Evolutionary conservation across 2,113 vertebrate species (phyloP).

Genomic region (Ciconia boyciana): DNA sequence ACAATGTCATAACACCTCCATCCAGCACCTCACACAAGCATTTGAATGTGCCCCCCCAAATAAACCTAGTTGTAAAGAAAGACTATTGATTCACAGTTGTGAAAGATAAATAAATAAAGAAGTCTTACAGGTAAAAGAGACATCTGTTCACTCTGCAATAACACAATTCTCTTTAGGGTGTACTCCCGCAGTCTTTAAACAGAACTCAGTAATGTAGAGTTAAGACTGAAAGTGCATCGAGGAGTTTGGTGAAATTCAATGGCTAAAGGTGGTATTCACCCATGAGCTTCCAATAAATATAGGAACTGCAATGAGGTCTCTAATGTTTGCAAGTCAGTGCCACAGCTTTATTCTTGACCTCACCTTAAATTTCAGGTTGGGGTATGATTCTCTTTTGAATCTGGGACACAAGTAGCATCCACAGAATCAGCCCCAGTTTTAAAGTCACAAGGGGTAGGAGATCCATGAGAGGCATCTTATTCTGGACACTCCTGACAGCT

Average conservation of each 20-base stretch:
- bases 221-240: background rate
- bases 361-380: background rate
- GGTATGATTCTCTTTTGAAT: background rate
- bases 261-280: background rate
- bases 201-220: background rate
- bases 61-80: background rate
- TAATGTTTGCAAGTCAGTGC: background rate
- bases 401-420: background rate
- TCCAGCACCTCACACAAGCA: background rate
- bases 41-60: background rate
- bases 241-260: background rate
- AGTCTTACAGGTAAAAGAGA: background rate
- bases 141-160: background rate
- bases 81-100: background rate
- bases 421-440: background rate
- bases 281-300: background rate
- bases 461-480: background rate
- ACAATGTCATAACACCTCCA: background rate
- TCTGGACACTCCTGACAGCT: background rate
- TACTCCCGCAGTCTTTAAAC: background rate
- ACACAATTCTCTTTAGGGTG: background rate
- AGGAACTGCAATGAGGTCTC: background rate
- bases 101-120: background rate
- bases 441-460: background rate
- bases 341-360: background rate